Percentiles rank a stretch among this genome's conserved stretches.
These are phyloP conservation scores for Babylonia areolata DNA, from an alignment of 1,140 invertebrate genomes.

Conservation along the genomic window DNA sequence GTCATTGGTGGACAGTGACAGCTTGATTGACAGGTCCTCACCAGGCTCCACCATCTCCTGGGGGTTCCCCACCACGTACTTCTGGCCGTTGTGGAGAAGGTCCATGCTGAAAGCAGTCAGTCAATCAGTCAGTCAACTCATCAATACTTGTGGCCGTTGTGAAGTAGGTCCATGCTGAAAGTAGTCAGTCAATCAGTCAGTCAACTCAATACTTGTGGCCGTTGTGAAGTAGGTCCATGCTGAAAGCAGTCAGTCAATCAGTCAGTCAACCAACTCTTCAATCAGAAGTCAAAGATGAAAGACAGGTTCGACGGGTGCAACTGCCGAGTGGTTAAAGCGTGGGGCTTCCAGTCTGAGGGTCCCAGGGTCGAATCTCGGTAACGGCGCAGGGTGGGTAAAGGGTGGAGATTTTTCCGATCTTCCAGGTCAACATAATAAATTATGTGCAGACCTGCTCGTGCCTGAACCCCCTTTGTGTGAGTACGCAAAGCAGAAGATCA, in stretches of 20 bases:
- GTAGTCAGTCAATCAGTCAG: background rate
- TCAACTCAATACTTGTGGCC: background rate
- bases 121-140: background rate
- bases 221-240: conserved; percentile 36
- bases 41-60: conserved; percentile 29
- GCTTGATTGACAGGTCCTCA: conserved; percentile 36
- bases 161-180: conserved; percentile 36
- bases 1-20: conserved; percentile 33
- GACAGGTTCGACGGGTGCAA: too few species aligned
- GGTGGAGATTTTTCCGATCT: too few species aligned
- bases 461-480: too few species aligned
- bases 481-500: too few species aligned
- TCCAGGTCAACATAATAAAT: too few species aligned
- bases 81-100: conserved; percentile 28
- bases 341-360: too few species aligned
- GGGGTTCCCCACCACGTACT: conserved; percentile 16
- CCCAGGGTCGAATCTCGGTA: too few species aligned
- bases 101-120: conserved; percentile 27
- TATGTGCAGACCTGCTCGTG: too few species aligned
- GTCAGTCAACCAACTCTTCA: too few species aligned
- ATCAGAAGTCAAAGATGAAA: too few species aligned
- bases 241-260: background rate
- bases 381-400: too few species aligned
- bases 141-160: conserved; percentile 20
- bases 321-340: too few species aligned